Percentiles rank a stretch among this genome's conserved stretches.
These are phyloP conservation scores for Vespertilio murinus DNA, from an alignment of 2,797 vertebrate species.

Conservation along the genomic window DNA sequence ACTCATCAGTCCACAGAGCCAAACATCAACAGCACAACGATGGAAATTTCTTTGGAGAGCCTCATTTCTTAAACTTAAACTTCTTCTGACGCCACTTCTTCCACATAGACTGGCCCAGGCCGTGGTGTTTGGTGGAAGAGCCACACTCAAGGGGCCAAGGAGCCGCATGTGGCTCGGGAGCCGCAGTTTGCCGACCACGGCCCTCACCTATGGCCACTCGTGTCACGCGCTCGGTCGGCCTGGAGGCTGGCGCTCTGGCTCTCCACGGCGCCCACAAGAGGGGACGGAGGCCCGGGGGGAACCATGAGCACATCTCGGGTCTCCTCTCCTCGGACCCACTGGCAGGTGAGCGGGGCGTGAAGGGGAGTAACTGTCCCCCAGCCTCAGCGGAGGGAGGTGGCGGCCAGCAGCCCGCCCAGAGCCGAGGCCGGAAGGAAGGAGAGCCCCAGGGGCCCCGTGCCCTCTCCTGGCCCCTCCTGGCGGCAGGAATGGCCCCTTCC, in stretches of 20 bases:
- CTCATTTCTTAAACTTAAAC: too few species aligned
- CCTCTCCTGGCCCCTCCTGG: not conserved
- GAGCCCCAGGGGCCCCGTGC: not conserved
- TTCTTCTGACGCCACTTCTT: too few species aligned
- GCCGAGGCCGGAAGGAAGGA: not conserved
- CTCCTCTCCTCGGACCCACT: not conserved
- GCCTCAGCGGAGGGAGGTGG: not conserved
- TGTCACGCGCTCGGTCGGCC: not conserved
- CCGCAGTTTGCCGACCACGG: too few species aligned
- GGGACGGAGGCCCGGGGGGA: not conserved
- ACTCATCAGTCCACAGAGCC: too few species aligned
- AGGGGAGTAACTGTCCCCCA: not conserved
- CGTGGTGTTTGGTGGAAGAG: too few species aligned
- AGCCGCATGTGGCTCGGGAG: too few species aligned
- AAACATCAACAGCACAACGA: too few species aligned
- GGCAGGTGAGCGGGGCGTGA: not conserved
- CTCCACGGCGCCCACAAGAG: not conserved
- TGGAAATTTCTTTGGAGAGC: too few species aligned
- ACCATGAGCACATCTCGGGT: not conserved
- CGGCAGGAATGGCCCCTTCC: not conserved
- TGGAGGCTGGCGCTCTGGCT: not conserved
- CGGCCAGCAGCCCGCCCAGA: not conserved
- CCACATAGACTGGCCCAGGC: too few species aligned
- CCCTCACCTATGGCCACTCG: not conserved
- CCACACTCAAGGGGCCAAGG: too few species aligned